Percentiles rank a stretch among this genome's conserved stretches.
These are phyloP conservation scores for Nomia melanderi DNA, from an alignment of 1,140 invertebrate species.

Conservation along the genomic window DNA sequence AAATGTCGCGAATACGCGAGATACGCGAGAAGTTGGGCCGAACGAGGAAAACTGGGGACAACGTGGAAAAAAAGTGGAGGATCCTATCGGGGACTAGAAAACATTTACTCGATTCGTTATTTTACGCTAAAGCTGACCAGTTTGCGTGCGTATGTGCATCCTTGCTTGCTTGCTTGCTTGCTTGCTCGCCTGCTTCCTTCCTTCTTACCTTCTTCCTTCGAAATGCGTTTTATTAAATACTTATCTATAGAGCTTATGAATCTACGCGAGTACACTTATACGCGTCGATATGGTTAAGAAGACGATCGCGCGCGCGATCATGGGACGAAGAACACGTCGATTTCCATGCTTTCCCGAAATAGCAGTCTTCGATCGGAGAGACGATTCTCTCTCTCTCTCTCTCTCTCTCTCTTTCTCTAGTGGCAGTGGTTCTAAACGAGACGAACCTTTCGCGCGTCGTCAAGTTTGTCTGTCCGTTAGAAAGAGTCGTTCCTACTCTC, in stretches of 20 bases:
- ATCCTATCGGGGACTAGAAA: no score
- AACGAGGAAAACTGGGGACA: no score
- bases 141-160: constrained; percentile 17
- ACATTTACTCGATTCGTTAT: constrained; percentile 49
- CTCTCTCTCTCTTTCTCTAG: no score
- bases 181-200: background rate
- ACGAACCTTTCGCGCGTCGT: no score
- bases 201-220: background rate
- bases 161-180: background rate
- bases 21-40: no score
- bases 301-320: constrained; percentile 46
- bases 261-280: constrained; percentile 62
- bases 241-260: constrained; percentile 48
- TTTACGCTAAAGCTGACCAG: constrained; percentile 57
- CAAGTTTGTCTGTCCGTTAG: no score
- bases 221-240: constrained; percentile 50
- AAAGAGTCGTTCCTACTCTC: no score
- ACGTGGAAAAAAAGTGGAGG: no score
- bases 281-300: constrained; percentile 62
- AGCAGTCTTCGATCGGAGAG: constrained; percentile 29
- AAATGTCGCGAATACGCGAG: no score
- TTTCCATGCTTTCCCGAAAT: background rate
- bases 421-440: constrained; percentile 16
- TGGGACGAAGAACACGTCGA: constrained; percentile 35
- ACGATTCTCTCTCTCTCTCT: no score